These are phyloP conservation scores for Coremacera marginata DNA, from an alignment of 2,888 invertebrate species.

Conservation along the genomic window DNA sequence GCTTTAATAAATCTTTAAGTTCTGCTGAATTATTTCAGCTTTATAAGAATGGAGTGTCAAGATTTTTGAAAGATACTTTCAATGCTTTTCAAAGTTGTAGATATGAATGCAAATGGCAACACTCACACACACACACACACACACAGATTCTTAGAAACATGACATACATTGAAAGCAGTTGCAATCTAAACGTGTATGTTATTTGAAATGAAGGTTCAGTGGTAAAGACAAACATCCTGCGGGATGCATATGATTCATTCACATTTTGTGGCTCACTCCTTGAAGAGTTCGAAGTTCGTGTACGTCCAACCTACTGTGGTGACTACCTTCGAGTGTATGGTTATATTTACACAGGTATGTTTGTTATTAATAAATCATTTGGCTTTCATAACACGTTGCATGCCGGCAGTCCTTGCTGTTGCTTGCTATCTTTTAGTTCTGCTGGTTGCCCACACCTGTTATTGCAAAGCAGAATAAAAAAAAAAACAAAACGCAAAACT, in stretches of 20 bases:
- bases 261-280: not conserved
- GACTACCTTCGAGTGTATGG: slow-evolving; percentile 52
- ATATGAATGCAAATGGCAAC: too few species aligned
- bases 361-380: slow-evolving; percentile 64
- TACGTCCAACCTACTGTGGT: slow-evolving; percentile 16
- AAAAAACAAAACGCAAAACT: slow-evolving; percentile 15
- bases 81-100: too few species aligned
- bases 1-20: too few species aligned
- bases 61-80: too few species aligned
- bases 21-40: too few species aligned
- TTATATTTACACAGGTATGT: slow-evolving; percentile 40
- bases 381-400: slow-evolving; percentile 36
- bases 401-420: slow-evolving; percentile 20
- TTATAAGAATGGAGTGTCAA: too few species aligned
- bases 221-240: slow-evolving; percentile 43
- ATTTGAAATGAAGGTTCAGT: not conserved
- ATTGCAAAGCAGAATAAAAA: not conserved
- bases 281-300: not conserved
- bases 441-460: slow-evolving; percentile 34
- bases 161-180: not conserved
- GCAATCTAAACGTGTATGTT: not conserved
- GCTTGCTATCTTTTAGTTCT: slow-evolving; percentile 33
- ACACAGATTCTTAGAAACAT: not conserved
- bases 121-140: not conserved
- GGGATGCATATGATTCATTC: slow-evolving; percentile 37